Conservation (phyloP, 2,888 invertebrate species). For the Papilio elwesi region DNA sequence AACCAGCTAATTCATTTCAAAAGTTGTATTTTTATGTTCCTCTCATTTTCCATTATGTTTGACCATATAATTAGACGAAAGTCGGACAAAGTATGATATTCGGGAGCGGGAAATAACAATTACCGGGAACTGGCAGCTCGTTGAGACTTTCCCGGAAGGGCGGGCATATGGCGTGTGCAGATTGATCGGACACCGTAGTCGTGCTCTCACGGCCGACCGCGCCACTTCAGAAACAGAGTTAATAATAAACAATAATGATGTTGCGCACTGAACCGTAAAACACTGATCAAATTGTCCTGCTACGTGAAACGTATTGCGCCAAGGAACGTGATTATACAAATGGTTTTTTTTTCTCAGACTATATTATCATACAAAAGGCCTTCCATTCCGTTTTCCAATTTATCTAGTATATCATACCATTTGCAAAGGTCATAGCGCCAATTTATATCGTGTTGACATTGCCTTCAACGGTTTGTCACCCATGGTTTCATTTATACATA, state of each 20-base stretch:
- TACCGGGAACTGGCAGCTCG: conserved; percentile 24
- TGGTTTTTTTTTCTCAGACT: not conserved
- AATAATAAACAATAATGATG: conserved; percentile 37
- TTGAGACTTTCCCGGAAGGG: conserved; percentile 35
- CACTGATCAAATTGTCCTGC: conserved; percentile 22
- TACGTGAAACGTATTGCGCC: conserved; percentile 9
- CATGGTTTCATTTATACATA: no score
- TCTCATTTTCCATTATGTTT: not conserved
- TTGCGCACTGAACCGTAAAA: conserved; percentile 26
- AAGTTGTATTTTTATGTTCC: not conserved
- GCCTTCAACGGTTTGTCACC: no score
- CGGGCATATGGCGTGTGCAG: conserved; percentile 27
- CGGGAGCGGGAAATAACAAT: conserved; percentile 34
- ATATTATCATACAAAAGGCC: not conserved
- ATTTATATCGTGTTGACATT: no score
- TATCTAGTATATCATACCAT: not conserved
- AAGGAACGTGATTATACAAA: not conserved
- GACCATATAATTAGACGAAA: not conserved
- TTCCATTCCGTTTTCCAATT: conserved; percentile 6
- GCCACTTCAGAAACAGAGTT: conserved; percentile 40
- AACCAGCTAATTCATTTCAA: not conserved
- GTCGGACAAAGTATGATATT: conserved; percentile 2
- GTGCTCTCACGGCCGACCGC: conserved; percentile 38
- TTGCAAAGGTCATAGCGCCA: no score
- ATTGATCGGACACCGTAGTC: conserved; percentile 25